Evolutionary conservation across 2,113 vertebrate species (phyloP), one percentile per base, ranked within the genome.

Genomic region (Chamaetylas fuelleborni): DNA sequence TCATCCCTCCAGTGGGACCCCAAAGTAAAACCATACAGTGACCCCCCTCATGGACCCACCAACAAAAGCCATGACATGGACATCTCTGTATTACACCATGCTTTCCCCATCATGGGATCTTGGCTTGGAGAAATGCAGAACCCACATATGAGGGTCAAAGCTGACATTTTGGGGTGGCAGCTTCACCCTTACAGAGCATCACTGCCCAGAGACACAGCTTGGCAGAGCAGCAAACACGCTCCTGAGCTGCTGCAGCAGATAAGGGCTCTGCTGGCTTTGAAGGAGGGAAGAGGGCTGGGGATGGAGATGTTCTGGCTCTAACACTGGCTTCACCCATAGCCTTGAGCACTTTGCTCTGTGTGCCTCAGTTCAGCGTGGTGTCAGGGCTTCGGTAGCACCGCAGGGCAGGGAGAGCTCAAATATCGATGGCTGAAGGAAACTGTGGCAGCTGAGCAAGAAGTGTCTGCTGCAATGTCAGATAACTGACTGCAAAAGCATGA

Each of bases 281-380:
- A 65, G 86, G 53, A 60, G 11, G 33, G 54, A 11, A 38, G 10
- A 15, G 40, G 9, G 29, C 15, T 50, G 58, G 47, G n/a, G 78
- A 81, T 1, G 2, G 34, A 50, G 54, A 5, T 34, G 22, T 24
- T 81, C 62, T 42, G 24, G 7, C 43, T 76, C 26, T 58, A 16
- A 19, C 19, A 11, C 9, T 40, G 48, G 5, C 58, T 88, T 93
- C 28, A 47, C 12, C 19, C 19, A 5, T 17, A 48, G 40, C 28
- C 25, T 34, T 20, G 47, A 83, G 33, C 23, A 7, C 17, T 47
- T 80, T 47, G 31, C 38, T 43, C 34, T 33, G 4, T 0, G 1
- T 29, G 42, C 38, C 38, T 14, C 54, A 9, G n/a, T 17, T 64
- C 36, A 45, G 19, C 0, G 0, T 2, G 0, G 31, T 20, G 6